Conservation (phyloP, 2,113 vertebrate species). For the Bujurquina vittata region DNA sequence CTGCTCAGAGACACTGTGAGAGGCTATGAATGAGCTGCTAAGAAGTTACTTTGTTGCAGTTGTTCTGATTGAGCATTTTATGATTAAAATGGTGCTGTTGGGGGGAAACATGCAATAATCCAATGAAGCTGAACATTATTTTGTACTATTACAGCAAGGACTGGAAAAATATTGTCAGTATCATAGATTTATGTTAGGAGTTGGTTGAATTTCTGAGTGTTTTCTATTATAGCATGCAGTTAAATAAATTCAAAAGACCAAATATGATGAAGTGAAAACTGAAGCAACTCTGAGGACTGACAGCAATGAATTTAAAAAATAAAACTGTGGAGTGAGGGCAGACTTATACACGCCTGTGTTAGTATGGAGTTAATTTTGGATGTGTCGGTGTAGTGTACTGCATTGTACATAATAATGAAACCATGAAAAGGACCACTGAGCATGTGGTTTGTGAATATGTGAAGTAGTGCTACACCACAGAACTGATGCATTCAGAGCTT, state of each 20-base stretch:
- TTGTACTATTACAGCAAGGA: not conserved
- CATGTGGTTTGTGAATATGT: not conserved
- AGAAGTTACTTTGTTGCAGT: not conserved
- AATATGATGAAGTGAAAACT: conserved; percentile 12
- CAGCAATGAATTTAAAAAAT: not conserved
- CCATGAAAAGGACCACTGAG: not conserved
- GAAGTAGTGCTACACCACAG: not conserved
- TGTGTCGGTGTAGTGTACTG: not conserved
- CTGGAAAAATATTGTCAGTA: not conserved
- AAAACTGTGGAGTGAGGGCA: conserved; percentile 6
- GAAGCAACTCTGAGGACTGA: not conserved
- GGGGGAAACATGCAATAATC: not conserved
- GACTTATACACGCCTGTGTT: not conserved
- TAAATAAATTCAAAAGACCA: conserved; percentile 8
- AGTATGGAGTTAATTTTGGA: conserved; percentile 1
- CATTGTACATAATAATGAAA: conserved; percentile 8
- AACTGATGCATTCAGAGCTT: not conserved
- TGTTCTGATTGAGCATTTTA: conserved; percentile 6
- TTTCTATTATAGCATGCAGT: not conserved
- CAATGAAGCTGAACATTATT: not conserved
- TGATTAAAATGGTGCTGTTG: conserved; percentile 5
- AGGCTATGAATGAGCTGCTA: not conserved
- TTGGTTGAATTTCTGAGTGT: not conserved
- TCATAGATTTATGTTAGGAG: not conserved
- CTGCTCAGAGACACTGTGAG: not conserved